Conservation (phyloP, 1,140 invertebrate species). For the Penaeus vannamei region DNA sequence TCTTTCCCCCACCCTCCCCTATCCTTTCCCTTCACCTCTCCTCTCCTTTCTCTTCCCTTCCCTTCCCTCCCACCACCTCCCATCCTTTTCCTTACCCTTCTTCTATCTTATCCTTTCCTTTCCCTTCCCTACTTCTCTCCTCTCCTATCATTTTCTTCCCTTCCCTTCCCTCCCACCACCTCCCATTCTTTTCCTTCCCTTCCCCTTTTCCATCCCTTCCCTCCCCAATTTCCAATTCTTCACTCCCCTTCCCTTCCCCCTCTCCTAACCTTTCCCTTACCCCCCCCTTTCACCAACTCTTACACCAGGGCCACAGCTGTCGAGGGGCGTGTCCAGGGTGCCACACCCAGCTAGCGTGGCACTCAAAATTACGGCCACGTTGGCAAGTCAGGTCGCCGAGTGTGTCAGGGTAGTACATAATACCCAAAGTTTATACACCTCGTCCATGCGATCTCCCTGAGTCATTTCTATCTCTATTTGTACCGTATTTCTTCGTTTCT, state of each 20-base stretch:
- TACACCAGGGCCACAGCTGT: not conserved
- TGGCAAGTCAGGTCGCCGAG: no score
- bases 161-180: not conserved
- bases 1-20: no score
- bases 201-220: not conserved
- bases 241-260: not conserved
- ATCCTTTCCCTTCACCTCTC: not conserved
- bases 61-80: not conserved
- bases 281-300: not conserved
- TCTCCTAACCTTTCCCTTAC: not conserved
- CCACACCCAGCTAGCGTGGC: no score
- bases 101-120: not conserved
- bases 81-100: not conserved
- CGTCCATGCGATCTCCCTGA: no score
- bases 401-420: no score
- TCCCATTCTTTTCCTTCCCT: not conserved
- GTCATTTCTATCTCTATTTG: no score
- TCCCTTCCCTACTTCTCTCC: not conserved
- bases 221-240: no score
- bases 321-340: no score
- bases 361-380: no score
- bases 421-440: no score
- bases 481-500: no score
- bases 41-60: not conserved
- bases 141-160: not conserved